These are phyloP conservation scores for Neopipo cinnamomea DNA, from an alignment of 2,113 vertebrate genomes.

Conservation along the genomic window DNA sequence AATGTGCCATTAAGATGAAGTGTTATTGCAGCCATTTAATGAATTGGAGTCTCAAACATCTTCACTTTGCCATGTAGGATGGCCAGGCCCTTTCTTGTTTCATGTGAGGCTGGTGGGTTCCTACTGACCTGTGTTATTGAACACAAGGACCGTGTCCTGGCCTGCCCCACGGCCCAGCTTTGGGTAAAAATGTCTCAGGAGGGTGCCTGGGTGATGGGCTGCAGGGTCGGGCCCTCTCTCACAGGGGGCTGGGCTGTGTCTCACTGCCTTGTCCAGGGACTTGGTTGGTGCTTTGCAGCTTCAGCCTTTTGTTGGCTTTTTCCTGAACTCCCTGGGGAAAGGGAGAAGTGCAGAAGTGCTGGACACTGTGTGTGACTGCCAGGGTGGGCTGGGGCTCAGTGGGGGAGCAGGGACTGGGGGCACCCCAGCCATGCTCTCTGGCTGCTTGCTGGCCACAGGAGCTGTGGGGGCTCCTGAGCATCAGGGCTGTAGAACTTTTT, in stretches of 20 bases:
- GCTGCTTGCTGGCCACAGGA: fast-evolving
- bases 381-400: not conserved
- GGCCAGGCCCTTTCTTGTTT: not conserved
- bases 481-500: fast-evolving
- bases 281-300: fast-evolving
- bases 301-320: not conserved
- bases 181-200: not conserved
- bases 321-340: not conserved
- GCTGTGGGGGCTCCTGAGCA: not conserved
- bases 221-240: fast-evolving
- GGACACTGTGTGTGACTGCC: not conserved
- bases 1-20: slow-evolving; percentile 40
- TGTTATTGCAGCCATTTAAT: not conserved
- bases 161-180: not conserved
- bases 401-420: fast-evolving
- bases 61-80: not conserved
- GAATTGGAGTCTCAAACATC: not conserved
- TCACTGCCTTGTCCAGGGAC: not conserved
- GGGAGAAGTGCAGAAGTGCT: not conserved
- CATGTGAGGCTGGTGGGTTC: not conserved
- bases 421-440: fast-evolving
- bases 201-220: fast-evolving
- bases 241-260: not conserved
- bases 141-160: not conserved
- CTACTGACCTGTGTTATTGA: not conserved